Conservation (phyloP, 2,888 invertebrate genomes). For the Panopea generosa region DNA sequence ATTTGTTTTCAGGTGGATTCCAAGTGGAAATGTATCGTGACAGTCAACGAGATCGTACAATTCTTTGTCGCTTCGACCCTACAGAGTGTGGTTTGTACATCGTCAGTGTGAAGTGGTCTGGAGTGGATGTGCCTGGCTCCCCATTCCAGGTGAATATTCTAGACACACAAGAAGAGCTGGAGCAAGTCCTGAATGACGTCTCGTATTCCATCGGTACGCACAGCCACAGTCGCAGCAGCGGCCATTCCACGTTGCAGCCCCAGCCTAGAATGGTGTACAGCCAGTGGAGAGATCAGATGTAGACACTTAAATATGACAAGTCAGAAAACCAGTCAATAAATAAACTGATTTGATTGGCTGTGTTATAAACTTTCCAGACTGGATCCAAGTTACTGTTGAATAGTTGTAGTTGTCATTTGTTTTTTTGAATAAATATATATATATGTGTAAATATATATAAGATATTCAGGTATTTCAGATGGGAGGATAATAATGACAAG, state of each 20-base stretch:
- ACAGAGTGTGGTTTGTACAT: conserved; percentile 99
- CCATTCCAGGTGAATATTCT: conserved; percentile 99
- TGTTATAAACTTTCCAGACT: no score
- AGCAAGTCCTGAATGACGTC: conserved; percentile 74
- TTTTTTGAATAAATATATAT: no score
- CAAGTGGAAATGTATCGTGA: conserved; percentile 99
- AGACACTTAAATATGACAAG: conserved; percentile 12
- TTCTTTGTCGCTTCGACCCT: conserved; percentile 99
- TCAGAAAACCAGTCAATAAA: no score
- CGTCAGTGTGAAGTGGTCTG: conserved; percentile 99
- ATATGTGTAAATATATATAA: no score
- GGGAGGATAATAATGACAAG: no score
- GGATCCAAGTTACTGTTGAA: no score
- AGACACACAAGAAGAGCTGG: conserved; percentile 98
- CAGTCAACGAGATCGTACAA: conserved; percentile 98
- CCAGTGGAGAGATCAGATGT: conserved; percentile 67
- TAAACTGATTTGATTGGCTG: no score
- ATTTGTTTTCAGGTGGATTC: conserved; percentile 94
- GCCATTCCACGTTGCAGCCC: background rate
- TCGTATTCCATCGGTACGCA: conserved; percentile 52
- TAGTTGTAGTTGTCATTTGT: no score
- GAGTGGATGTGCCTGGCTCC: conserved; percentile 98
- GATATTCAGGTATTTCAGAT: no score
- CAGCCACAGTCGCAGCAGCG: conserved; percentile 20
- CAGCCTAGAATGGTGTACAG: conserved; percentile 56